These are phyloP conservation scores for Tiaroga cobitis DNA, from an alignment of 2,797 vertebrate species.

Conservation along the genomic window DNA sequence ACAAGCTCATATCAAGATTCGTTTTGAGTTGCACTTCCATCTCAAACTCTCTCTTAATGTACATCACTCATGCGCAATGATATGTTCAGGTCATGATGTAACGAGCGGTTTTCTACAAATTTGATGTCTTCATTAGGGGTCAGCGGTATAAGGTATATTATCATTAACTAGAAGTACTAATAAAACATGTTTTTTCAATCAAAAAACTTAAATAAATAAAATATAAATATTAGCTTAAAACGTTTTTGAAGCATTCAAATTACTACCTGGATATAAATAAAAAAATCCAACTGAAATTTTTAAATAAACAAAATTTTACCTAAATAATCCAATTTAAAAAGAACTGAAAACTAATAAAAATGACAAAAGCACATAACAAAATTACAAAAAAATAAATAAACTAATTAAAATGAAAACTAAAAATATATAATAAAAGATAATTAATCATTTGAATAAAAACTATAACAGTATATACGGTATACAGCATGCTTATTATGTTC, in stretches of 20 bases:
- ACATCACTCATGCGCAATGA: slow-evolving; percentile 13
- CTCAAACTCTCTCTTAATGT: slow-evolving; percentile 13
- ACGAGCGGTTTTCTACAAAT: not conserved
- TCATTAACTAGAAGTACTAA: not conserved
- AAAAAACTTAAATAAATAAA: not conserved
- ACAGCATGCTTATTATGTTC: not conserved
- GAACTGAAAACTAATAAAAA: not conserved
- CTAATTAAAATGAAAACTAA: not conserved
- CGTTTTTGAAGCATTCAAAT: not conserved
- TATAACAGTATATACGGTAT: not conserved
- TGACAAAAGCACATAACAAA: not conserved
- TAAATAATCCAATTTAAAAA: not conserved
- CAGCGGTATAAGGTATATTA: not conserved
- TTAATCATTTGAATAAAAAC: not conserved
- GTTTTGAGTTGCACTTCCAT: slow-evolving; percentile 15
- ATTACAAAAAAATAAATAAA: not conserved
- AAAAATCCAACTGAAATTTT: not conserved
- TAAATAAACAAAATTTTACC: not conserved
- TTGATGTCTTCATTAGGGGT: not conserved
- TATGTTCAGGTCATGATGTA: not conserved
- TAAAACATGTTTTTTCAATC: not conserved
- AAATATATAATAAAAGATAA: not conserved
- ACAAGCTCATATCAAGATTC: slow-evolving; percentile 6
- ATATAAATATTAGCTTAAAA: not conserved
- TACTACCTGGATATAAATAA: not conserved